Percentiles rank a stretch among this genome's conserved stretches.
These are phyloP conservation scores for Xenopus borealis DNA, from an alignment of 2,113 vertebrate genomes.

Conservation along the genomic window DNA sequence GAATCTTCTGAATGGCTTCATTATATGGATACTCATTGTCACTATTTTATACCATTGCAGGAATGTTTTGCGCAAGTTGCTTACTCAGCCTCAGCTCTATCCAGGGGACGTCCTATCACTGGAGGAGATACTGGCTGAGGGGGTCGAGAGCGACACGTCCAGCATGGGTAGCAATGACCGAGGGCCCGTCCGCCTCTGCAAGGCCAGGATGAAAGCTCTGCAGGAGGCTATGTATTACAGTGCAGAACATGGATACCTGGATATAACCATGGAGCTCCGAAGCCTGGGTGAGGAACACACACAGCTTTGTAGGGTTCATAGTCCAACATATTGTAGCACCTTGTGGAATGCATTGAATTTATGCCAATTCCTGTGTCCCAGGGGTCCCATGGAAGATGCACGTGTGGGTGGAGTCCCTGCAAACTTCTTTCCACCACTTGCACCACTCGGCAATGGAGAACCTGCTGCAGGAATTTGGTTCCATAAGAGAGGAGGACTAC, in stretches of 20 bases:
- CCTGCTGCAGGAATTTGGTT: slow-evolving; percentile 84
- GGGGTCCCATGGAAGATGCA: slow-evolving; percentile 96
- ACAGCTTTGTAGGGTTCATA: neutral
- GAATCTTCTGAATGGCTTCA: no score
- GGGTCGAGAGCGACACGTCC: slow-evolving; percentile 76
- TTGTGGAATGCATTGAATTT: neutral
- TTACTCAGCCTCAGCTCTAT: slow-evolving; percentile 87
- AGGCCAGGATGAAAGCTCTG: slow-evolving; percentile 86
- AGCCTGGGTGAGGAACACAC: slow-evolving; percentile 71
- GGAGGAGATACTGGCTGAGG: slow-evolving; percentile 95
- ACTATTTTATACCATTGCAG: slow-evolving; percentile 57
- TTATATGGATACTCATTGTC: no score
- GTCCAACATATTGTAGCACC: no score
- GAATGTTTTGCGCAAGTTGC: slow-evolving; percentile 91
- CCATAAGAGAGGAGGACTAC: slow-evolving; percentile 90
- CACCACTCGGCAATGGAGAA: slow-evolving; percentile 79
- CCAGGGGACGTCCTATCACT: slow-evolving; percentile 92
- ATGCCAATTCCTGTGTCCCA: slow-evolving; percentile 47
- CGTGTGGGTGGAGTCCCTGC: slow-evolving; percentile 89
- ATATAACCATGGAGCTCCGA: slow-evolving; percentile 95
- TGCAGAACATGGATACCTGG: slow-evolving; percentile 90
- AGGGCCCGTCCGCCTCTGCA: slow-evolving; percentile 76
- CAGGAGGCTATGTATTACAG: slow-evolving; percentile 98
- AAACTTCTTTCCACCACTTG: slow-evolving; percentile 85
- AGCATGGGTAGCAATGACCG: slow-evolving; percentile 66